Conservation (phyloP, 1,140 invertebrate species). For the Drosophila fuyamai region DNA sequence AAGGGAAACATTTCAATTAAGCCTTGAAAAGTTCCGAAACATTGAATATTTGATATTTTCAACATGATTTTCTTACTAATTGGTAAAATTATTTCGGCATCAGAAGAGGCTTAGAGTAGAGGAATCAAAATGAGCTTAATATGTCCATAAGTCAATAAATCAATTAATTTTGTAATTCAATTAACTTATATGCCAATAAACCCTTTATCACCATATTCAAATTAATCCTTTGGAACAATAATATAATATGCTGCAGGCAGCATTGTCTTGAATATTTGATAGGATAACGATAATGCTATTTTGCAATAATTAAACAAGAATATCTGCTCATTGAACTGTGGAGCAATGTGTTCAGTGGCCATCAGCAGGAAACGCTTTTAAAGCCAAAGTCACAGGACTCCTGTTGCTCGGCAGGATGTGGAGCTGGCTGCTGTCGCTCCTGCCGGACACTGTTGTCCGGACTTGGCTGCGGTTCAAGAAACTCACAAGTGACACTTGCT, state of each 20-base stretch:
- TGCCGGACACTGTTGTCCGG: conserved; percentile 35
- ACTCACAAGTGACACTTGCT: conserved; percentile 80
- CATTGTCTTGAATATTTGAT: neutral
- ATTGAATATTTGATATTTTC: too few species aligned
- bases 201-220: too few species aligned
- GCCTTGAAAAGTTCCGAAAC: too few species aligned
- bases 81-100: too few species aligned
- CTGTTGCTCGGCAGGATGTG: conserved; percentile 31
- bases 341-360: conserved; percentile 16
- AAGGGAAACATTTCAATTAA: too few species aligned
- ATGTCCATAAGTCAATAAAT: too few species aligned
- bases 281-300: conserved; percentile 19
- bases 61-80: too few species aligned
- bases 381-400: conserved; percentile 14
- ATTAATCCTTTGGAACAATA: too few species aligned
- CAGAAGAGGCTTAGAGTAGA: too few species aligned
- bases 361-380: conserved; percentile 39
- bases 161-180: too few species aligned
- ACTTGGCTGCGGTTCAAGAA: conserved; percentile 80
- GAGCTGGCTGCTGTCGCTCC: neutral
- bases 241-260: neutral
- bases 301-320: conserved; percentile 43
- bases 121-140: too few species aligned
- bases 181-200: too few species aligned
- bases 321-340: conserved; percentile 48